Percentiles rank a stretch among this genome's conserved stretches.
Conservation (phyloP, 2,797 vertebrate genomes). For the Phoeniculus purpureus region DNA sequence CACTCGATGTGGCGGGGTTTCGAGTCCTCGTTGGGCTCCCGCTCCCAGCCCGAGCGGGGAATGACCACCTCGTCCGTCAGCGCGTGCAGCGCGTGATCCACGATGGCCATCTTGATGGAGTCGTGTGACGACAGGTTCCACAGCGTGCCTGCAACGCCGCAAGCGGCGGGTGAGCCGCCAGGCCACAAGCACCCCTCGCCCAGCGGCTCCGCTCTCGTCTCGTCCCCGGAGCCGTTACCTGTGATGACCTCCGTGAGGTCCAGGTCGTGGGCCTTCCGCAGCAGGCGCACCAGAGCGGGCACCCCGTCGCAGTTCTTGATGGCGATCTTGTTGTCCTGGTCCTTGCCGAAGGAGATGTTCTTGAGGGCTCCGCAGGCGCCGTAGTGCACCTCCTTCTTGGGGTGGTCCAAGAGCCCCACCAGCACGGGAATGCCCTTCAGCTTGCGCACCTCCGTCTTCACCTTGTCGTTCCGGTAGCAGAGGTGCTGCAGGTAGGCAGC, state of each 20-base stretch:
- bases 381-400: constrained; percentile 93
- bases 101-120: constrained; percentile 97
- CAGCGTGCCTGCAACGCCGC: constrained; percentile 81
- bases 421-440: constrained; percentile 93
- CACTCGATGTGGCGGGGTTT: constrained; percentile 94
- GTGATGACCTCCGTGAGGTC: constrained; percentile 95
- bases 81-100: constrained; percentile 91
- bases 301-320: constrained; percentile 98
- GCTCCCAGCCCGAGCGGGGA: constrained; percentile 92
- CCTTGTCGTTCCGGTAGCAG: constrained; percentile 95
- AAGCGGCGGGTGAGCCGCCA: fast-evolving
- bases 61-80: constrained; percentile 93
- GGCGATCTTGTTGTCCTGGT: constrained; percentile 95
- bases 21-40: constrained; percentile 87
- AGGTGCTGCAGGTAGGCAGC: constrained; percentile 96
- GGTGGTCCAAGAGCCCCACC: constrained; percentile 92
- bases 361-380: constrained; percentile 95
- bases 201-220: fast-evolving
- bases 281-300: constrained; percentile 87
- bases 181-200: background rate
- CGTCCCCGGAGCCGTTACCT: constrained; percentile 73
- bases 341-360: constrained; percentile 95
- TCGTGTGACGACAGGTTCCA: constrained; percentile 98
- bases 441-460: constrained; percentile 84
- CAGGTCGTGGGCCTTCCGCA: constrained; percentile 90